Evolutionary conservation across 1,140 invertebrate species (phyloP), one percentile per base, ranked within the genome.

Genomic region (Drosophila sulfurigaster): DNA sequence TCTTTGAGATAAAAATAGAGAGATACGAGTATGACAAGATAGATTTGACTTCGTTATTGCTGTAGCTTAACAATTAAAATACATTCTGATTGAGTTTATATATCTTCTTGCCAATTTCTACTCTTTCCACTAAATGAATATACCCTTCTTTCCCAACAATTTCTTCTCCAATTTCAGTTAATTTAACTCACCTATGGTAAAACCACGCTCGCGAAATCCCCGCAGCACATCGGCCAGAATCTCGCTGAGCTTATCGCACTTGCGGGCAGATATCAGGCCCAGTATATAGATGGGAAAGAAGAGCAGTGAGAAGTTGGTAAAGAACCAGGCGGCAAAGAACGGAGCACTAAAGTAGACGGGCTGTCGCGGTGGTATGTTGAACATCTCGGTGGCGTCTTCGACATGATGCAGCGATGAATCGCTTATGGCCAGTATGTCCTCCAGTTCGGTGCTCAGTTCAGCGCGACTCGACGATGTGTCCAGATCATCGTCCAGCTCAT

Each of bases 281-380:
- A 97, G 93, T 51, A 98, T 94, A 92, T 98, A 98, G 46, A 98
- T 93, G 8, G 98, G 98, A 92, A 98, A 98, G 92, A 98, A 98
- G 6, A 98, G 93, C 73, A 98, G 95, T 7, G 97, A 96, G 95
- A 97, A 98, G 88, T 97, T 96, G n/a, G 97, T 98, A 91, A 96
- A 97, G 91, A 98, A 98, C 97, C 98, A 99, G 11, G 97, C 97
- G 8, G 97, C 98, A 92, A 98, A 97, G 93, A 98, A 98, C 56
- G 98, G 97, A 28, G 97, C 97, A 93, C 97, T 96, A 93, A 93
- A 93, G 68, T 89, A 83, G 59, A 82, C 76, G 38, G 88, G 76
- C 69, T 87, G 83, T 45, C 81, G 83, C 66, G 78, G 78, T 91
- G 88, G 87, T 82, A 91, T 76, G 51, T 90, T 91, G 78, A 91